Evolutionary conservation across 2,888 invertebrate genomes (phyloP).

Genomic region (Scaptomyza reducta): DNA sequence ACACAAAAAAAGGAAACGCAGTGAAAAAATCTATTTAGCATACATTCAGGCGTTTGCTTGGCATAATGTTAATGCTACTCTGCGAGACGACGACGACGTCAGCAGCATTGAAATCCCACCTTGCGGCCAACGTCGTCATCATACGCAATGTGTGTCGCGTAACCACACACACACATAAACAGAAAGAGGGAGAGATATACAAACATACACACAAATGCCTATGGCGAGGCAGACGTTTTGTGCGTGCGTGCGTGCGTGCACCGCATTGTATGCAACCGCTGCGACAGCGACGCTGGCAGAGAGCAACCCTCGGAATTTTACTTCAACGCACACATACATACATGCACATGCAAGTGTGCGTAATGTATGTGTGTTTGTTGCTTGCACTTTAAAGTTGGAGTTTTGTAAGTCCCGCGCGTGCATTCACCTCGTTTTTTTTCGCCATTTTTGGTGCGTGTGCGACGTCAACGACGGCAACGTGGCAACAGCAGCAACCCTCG

Average conservation of each 20-base stretch:
- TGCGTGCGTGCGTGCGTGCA: conserved; percentile 74
- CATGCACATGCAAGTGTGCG: conserved; percentile 41
- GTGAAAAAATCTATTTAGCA: conserved; percentile 73
- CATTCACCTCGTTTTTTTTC: conserved; percentile 83
- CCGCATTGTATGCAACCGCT: conserved; percentile 57
- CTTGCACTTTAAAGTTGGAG: conserved; percentile 79
- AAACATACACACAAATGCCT: conserved; percentile 27
- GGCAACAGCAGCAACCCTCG: conserved; percentile 61
- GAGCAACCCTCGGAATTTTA: conserved; percentile 56
- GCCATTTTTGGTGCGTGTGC: conserved; percentile 77
- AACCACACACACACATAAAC: conserved; percentile 53
- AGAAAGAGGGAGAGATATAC: conserved; percentile 13
- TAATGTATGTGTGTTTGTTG: conserved; percentile 45
- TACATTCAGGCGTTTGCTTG: conserved; percentile 74
- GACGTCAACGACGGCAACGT: conserved; percentile 48
- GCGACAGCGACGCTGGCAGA: conserved; percentile 29
- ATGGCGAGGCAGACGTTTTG: conserved; percentile 63
- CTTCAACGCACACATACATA: conserved; percentile 1
- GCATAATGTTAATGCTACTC: conserved; percentile 65
- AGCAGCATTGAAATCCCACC: conserved; percentile 62
- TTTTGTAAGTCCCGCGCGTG: conserved; percentile 81
- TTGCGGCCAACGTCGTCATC: conserved; percentile 55
- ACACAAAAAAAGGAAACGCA: conserved; percentile 35
- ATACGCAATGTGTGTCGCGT: conserved; percentile 79
- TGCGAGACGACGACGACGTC: conserved; percentile 33